phyloP scores from a whole-genome alignment of 1,140 invertebrate genomes.

The Bombyx mori region DNA sequence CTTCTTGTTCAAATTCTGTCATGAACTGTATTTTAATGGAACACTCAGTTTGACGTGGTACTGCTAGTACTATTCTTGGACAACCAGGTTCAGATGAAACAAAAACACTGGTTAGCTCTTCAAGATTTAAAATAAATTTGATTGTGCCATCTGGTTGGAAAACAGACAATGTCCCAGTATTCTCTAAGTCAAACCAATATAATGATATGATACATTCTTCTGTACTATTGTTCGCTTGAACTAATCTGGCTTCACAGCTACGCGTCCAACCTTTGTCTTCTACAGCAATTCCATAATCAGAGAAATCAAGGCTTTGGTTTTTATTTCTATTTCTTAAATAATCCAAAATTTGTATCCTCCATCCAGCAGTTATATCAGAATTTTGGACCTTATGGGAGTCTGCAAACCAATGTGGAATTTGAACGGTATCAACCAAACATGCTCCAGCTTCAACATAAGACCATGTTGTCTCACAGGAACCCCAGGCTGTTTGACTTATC shows the following conservation, averaged over 20 bases:
- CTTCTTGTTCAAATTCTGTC: slow-evolving; percentile 86
- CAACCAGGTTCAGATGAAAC: slow-evolving; percentile 83
- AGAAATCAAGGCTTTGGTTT: slow-evolving; percentile 66
- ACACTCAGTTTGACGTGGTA: slow-evolving; percentile 73
- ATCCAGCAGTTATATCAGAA: slow-evolving; percentile 78
- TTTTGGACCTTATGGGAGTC: slow-evolving; percentile 73
- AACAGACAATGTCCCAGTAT: slow-evolving; percentile 82
- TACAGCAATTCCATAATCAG: slow-evolving; percentile 80
- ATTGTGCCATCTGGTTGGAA: slow-evolving; percentile 83
- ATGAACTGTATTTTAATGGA: slow-evolving; percentile 81
- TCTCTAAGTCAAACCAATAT: slow-evolving; percentile 78
- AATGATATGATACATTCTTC: slow-evolving; percentile 85
- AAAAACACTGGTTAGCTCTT: slow-evolving; percentile 81
- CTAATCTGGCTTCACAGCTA: slow-evolving; percentile 80
- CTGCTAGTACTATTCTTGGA: slow-evolving; percentile 80
- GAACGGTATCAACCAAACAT: slow-evolving; percentile 77
- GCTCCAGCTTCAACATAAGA: slow-evolving; percentile 85
- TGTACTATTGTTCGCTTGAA: slow-evolving; percentile 73
- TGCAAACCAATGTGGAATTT: slow-evolving; percentile 83
- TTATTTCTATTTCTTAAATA: slow-evolving; percentile 76
- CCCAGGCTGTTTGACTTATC: slow-evolving; percentile 78
- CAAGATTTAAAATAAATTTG: slow-evolving; percentile 76
- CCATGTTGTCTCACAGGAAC: slow-evolving; percentile 84
- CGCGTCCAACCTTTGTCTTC: slow-evolving; percentile 89
- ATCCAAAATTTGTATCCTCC: slow-evolving; percentile 82